Percentiles rank a stretch among this genome's conserved stretches.
These are phyloP conservation scores for Platysteira castanea DNA, from an alignment of 2,113 vertebrate genomes.

Conservation along the genomic window DNA sequence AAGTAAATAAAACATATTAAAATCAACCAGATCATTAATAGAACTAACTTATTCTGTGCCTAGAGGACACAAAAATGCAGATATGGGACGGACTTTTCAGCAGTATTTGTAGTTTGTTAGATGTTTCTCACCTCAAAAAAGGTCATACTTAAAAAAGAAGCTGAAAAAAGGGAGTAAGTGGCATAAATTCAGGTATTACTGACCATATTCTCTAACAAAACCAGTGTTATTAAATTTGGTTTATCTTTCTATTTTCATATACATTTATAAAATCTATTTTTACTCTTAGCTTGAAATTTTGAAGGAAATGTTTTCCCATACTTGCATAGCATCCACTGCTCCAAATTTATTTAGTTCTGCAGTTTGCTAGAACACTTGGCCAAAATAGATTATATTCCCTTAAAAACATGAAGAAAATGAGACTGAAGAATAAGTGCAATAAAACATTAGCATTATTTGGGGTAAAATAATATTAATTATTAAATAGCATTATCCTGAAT, in stretches of 20 bases:
- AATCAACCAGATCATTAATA: neutral
- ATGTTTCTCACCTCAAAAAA: neutral
- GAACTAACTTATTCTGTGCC: neutral
- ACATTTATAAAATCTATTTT: neutral
- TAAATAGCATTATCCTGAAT: neutral
- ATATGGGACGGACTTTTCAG: neutral
- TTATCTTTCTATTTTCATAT: neutral
- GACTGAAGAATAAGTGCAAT: neutral
- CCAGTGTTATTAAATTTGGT: neutral
- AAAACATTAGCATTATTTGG: neutral
- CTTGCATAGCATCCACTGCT: neutral
- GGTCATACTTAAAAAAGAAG: neutral
- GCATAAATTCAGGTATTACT: neutral
- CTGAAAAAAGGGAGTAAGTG: neutral
- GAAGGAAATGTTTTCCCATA: neutral
- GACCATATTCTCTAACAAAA: neutral
- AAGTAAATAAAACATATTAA: neutral
- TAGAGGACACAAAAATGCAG: neutral
- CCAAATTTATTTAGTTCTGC: neutral
- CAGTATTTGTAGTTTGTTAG: neutral
- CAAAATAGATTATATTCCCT: neutral
- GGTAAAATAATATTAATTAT: neutral
- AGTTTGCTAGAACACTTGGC: neutral
- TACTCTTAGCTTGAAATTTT: neutral
- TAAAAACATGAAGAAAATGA: neutral